phyloP scores from a whole-genome alignment of 2,888 invertebrate genomes.

The Diaprepes abbreviatus region DNA sequence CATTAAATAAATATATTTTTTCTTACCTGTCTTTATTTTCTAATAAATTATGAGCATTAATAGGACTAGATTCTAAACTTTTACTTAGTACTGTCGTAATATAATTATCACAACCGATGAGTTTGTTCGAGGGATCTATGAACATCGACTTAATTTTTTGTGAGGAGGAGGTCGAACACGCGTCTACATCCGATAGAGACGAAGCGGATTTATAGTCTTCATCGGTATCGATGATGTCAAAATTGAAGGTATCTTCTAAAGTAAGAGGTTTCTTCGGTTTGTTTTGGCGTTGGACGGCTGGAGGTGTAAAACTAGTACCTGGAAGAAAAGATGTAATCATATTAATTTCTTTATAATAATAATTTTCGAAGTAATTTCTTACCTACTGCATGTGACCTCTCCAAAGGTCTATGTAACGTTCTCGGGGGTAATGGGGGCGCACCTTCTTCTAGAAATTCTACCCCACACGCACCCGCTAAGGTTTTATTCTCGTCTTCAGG shows the following conservation, averaged over 20 bases:
- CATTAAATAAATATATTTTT: not conserved
- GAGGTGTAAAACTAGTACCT: slow-evolving; percentile 67
- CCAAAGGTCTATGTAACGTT: slow-evolving; percentile 80
- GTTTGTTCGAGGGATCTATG: slow-evolving; percentile 71
- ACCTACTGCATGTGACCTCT: slow-evolving; percentile 68
- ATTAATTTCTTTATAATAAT: too few species aligned
- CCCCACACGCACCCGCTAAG: slow-evolving; percentile 52
- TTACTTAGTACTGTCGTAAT: slow-evolving; percentile 76
- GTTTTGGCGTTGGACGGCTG: slow-evolving; percentile 77
- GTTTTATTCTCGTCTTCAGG: slow-evolving; percentile 55
- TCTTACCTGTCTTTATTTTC: slow-evolving; percentile 58
- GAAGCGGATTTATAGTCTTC: slow-evolving; percentile 70
- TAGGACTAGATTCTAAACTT: slow-evolving; percentile 63
- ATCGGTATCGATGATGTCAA: slow-evolving; percentile 88
- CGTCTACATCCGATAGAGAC: slow-evolving; percentile 54
- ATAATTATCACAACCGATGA: slow-evolving; percentile 82
- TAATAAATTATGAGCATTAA: slow-evolving; percentile 61
- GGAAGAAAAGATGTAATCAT: too few species aligned
- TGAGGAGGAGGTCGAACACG: slow-evolving; percentile 51
- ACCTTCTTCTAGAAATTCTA: slow-evolving; percentile 56
- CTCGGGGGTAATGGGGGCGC: slow-evolving; percentile 82
- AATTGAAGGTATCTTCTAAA: slow-evolving; percentile 84
- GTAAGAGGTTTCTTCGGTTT: slow-evolving; percentile 78
- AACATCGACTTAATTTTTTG: slow-evolving; percentile 67
- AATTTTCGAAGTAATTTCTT: not conserved